These are phyloP conservation scores for Drosophila testacea DNA, from an alignment of 2,888 invertebrate species.

Conservation along the genomic window DNA sequence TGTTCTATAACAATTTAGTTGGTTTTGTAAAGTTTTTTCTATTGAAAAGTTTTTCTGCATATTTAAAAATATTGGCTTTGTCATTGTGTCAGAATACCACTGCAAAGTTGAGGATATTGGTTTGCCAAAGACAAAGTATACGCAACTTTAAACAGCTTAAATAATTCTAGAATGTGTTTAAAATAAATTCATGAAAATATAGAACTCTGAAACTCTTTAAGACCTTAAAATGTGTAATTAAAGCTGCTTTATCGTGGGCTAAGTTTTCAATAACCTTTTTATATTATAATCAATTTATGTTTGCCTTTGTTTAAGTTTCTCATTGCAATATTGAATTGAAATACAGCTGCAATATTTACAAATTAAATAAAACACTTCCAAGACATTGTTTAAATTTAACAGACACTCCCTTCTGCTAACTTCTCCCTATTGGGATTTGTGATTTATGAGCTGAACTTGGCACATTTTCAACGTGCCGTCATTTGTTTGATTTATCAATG, in stretches of 20 bases:
- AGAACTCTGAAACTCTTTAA: no score
- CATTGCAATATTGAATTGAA: neutral
- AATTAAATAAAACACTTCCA: conserved; percentile 1
- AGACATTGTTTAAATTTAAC: neutral
- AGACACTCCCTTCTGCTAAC: conserved; percentile 2
- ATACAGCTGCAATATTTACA: neutral
- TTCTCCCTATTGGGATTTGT: neutral
- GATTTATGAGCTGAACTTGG: conserved; percentile 12
- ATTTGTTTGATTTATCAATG: conserved; percentile 17
- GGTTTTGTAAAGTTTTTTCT: neutral
- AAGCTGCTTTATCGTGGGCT: neutral
- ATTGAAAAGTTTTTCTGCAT: neutral
- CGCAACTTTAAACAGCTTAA: no score
- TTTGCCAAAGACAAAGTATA: no score
- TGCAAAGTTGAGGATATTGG: no score
- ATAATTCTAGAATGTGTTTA: no score
- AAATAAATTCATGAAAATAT: no score
- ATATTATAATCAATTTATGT: neutral
- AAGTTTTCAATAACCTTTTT: neutral
- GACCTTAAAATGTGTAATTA: no score
- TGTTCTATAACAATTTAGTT: no score
- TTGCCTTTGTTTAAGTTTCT: neutral
- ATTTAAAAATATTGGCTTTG: no score
- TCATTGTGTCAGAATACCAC: no score
- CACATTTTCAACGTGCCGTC: conserved; percentile 3